Evolutionary conservation across 2,797 vertebrate genomes (phyloP).

Genomic region (Silurus aristotelis): DNA sequence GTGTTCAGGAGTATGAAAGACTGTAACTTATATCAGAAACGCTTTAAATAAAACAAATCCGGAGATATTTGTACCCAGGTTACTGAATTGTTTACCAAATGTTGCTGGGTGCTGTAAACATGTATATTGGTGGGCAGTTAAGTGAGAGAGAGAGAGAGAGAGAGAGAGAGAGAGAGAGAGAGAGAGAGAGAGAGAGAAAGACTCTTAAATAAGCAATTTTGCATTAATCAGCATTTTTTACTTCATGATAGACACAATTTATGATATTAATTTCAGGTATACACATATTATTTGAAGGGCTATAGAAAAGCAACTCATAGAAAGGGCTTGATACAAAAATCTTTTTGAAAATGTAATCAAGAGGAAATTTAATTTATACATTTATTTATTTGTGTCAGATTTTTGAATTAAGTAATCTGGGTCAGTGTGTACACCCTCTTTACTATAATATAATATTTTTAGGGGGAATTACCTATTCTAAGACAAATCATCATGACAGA

Average conservation of each 20-base stretch:
- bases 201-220: not conserved
- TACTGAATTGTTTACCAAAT: not conserved
- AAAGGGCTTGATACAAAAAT: not conserved
- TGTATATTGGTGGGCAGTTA: not conserved
- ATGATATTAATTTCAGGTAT: not conserved
- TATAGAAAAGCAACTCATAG: not conserved
- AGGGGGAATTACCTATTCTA: not conserved
- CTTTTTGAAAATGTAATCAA: not conserved
- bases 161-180: not conserved
- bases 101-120: not conserved
- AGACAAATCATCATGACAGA: not conserved
- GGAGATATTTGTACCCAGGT: not conserved
- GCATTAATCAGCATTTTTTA: not conserved
- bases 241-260: not conserved
- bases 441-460: not conserved
- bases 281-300: not conserved
- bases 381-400: not conserved
- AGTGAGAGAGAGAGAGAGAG: not conserved
- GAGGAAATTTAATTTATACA: not conserved
- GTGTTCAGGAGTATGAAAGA: not conserved
- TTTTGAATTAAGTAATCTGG: not conserved
- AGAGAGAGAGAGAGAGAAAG: not conserved
- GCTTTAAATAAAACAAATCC: not conserved
- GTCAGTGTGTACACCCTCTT: not conserved
- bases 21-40: not conserved